A percentile compares a stretch with the other conserved stretches of the same genome.
These are phyloP conservation scores for Drosophila mettleri DNA, from an alignment of 2,888 invertebrate species.

Conservation along the genomic window DNA sequence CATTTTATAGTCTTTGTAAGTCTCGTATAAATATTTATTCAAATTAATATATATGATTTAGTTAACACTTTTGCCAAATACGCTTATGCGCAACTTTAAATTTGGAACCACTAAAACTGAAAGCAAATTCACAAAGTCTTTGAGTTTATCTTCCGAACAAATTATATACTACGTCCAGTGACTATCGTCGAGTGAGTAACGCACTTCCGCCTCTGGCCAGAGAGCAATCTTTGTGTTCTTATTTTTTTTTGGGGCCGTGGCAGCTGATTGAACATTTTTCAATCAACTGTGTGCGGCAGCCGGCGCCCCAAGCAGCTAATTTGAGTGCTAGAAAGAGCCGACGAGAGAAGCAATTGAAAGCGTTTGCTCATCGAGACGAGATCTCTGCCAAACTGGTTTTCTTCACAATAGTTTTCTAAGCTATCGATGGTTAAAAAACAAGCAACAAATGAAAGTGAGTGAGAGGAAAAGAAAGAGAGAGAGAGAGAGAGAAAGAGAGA, in stretches of 20 bases:
- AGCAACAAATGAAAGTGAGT: conserved; percentile 26
- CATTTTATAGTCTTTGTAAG: no score
- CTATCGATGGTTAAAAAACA: conserved; percentile 47
- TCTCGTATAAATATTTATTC: no score
- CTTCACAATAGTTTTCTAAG: conserved; percentile 40
- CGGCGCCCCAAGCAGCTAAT: conserved; percentile 43
- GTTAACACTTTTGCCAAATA: no score
- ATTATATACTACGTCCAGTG: not conserved
- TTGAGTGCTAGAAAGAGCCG: conserved; percentile 16
- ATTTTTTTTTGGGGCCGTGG: conserved; percentile 9
- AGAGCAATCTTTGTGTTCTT: not conserved
- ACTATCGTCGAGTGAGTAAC: not conserved
- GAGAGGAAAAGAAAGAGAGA: conserved; percentile 15
- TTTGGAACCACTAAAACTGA: not conserved
- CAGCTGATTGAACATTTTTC: conserved; percentile 56
- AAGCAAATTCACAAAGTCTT: not conserved
- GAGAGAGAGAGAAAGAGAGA: not conserved
- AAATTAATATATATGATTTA: no score
- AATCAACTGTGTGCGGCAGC: conserved; percentile 49
- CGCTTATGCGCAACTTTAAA: no score
- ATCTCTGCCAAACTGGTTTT: conserved; percentile 41
- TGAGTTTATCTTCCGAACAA: not conserved
- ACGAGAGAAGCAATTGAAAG: conserved; percentile 14
- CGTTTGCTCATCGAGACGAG: conserved; percentile 17
- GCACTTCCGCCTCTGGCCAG: not conserved